Percentiles rank a stretch among this genome's conserved stretches.
phyloP scores from a whole-genome alignment of 2,797 vertebrate species.

The Poecilia picta region DNA sequence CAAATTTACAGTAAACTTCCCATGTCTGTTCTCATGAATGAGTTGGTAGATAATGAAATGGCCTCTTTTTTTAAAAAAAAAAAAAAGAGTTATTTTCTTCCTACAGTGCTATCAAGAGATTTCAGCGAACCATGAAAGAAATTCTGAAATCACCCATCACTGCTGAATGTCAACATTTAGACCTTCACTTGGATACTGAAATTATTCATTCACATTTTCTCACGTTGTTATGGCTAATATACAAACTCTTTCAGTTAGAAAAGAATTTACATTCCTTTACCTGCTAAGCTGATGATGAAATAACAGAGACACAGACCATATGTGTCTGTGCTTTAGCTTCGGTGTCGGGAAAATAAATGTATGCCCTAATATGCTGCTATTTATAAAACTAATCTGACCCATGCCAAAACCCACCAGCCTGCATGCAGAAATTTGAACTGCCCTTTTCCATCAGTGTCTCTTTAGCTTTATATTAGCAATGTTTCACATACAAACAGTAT shows the following conservation, averaged over 20 bases:
- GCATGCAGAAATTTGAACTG: neutral
- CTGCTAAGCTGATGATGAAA: neutral
- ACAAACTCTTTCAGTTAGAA: neutral
- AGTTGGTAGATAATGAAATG: neutral
- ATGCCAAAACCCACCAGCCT: neutral
- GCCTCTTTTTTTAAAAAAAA: no score
- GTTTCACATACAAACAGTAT: neutral
- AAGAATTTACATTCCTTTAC: neutral
- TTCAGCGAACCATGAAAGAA: neutral
- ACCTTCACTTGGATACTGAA: neutral
- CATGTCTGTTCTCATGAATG: neutral
- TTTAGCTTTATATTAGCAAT: neutral
- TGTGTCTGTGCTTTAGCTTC: neutral
- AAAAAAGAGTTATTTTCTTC: neutral
- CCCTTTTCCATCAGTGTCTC: neutral
- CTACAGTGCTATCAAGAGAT: neutral
- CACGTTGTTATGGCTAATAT: neutral
- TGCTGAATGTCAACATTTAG: neutral
- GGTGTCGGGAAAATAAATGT: neutral
- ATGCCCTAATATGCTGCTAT: neutral
- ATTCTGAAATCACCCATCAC: constrained; percentile 4
- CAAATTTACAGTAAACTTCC: neutral
- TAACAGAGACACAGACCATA: neutral
- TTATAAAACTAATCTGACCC: neutral
- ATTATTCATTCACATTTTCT: neutral